Evolutionary conservation across 2,888 invertebrate species (phyloP).

Genomic region (Loripinus fragilis): DNA sequence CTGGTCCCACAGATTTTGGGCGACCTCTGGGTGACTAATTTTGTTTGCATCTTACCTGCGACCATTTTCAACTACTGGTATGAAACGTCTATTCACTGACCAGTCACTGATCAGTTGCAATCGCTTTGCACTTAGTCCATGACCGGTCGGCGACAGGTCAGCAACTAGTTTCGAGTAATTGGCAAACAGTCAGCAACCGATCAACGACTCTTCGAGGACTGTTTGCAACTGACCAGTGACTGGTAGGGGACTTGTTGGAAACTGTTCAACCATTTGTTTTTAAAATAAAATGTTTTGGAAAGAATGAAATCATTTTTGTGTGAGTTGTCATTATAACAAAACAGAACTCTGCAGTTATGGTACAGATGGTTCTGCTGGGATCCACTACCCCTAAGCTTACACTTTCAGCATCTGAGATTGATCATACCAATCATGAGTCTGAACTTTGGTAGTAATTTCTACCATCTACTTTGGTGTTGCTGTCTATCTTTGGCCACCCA

Average conservation of each 20-base stretch:
- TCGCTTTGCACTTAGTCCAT: not conserved
- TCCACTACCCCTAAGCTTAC: no score
- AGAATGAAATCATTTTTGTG: no score
- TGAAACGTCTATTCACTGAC: no score
- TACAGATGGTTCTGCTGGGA: no score
- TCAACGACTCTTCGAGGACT: not conserved
- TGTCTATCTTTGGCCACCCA: not conserved
- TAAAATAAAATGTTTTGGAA: no score
- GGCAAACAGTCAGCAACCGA: not conserved
- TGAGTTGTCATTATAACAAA: no score
- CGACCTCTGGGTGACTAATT: not conserved
- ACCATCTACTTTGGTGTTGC: no score
- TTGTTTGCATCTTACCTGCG: not conserved
- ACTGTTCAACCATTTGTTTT: not conserved
- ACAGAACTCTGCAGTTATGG: no score
- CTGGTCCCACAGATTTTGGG: not conserved
- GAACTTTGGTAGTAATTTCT: no score
- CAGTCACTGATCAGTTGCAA: not conserved
- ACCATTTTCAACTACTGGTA: not conserved
- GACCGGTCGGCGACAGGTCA: not conserved
- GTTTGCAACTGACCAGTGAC: not conserved
- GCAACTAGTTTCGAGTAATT: no score
- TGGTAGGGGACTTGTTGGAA: not conserved
- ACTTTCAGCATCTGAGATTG: not conserved
- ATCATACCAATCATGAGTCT: not conserved